Evolutionary conservation across 2,888 invertebrate species (phyloP).

Genomic region (Sinodicranocentrus sp.): DNA sequence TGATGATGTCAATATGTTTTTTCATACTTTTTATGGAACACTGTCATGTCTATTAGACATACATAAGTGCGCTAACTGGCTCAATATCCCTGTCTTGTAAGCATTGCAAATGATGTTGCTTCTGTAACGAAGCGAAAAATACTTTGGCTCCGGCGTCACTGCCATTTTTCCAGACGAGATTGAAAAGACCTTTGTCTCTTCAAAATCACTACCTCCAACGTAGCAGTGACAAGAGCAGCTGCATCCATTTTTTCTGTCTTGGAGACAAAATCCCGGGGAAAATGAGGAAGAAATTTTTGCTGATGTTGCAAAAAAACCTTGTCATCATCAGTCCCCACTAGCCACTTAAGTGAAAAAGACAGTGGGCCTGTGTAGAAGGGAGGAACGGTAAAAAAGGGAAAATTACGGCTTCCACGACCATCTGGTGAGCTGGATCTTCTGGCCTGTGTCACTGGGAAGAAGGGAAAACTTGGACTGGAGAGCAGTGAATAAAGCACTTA

Average conservation of each 20-base stretch:
- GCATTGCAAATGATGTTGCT: not conserved
- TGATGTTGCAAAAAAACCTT: slow-evolving; percentile 10
- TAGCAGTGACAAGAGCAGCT: not conserved
- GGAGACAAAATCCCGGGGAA: not conserved
- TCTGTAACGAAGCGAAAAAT: not conserved
- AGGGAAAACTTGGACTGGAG: not conserved
- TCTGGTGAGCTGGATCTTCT: slow-evolving; percentile 26
- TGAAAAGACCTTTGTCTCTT: slow-evolving; percentile 3
- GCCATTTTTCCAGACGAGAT: not conserved
- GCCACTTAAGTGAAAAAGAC: not conserved
- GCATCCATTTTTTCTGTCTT: slow-evolving; percentile 3
- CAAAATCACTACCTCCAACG: not conserved
- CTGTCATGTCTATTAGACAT: not conserved
- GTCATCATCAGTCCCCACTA: slow-evolving; percentile 20
- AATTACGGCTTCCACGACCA: slow-evolving; percentile 31
- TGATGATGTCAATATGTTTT: slow-evolving; percentile 16
- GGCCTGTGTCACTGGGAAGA: slow-evolving; percentile 4
- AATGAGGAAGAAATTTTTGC: not conserved
- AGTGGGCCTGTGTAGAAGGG: not conserved
- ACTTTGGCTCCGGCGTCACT: not conserved
- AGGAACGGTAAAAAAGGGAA: not conserved
- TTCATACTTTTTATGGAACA: not conserved
- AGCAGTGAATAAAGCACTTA: slow-evolving; percentile 27
- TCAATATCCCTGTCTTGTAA: not conserved
- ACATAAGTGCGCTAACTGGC: not conserved